These are phyloP conservation scores for Calosoma granatense DNA, from an alignment of 1,140 invertebrate species.

Conservation along the genomic window DNA sequence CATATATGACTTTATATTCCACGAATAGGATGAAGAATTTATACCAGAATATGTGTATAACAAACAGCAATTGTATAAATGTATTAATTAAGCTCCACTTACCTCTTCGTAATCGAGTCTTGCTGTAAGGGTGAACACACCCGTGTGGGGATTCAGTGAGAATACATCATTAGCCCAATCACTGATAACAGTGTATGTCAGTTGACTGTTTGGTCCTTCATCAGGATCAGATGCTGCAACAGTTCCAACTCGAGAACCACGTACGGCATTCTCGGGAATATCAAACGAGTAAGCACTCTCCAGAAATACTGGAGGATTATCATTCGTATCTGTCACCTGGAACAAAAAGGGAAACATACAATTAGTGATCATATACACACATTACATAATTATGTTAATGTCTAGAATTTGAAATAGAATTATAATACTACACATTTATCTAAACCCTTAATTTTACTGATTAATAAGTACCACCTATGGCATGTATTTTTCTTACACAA, in stretches of 20 bases:
- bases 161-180: conserved; percentile 95
- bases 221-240: conserved; percentile 77
- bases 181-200: conserved; percentile 79
- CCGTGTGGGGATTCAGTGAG: conserved; percentile 79
- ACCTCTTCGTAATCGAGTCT: conserved; percentile 90
- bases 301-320: conserved; percentile 84
- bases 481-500: too few relatives aligned
- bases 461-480: too few relatives aligned
- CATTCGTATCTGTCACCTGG: conserved; percentile 86
- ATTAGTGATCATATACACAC: background rate
- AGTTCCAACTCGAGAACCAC: conserved; percentile 70
- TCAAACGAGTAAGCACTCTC: conserved; percentile 81
- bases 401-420: conserved; percentile 3
- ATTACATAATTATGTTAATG: conserved; percentile 7
- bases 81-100: too few relatives aligned
- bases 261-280: conserved; percentile 70
- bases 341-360: conserved; percentile 29
- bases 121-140: conserved; percentile 79
- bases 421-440: too few relatives aligned
- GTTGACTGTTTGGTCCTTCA: conserved; percentile 72
- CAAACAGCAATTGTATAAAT: too few relatives aligned
- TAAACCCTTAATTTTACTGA: too few relatives aligned
- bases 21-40: too few relatives aligned
- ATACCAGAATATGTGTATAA: too few relatives aligned
- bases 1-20: too few relatives aligned